Conservation (phyloP, 2,797 vertebrate genomes). For the Babyrousa celebensis region DNA sequence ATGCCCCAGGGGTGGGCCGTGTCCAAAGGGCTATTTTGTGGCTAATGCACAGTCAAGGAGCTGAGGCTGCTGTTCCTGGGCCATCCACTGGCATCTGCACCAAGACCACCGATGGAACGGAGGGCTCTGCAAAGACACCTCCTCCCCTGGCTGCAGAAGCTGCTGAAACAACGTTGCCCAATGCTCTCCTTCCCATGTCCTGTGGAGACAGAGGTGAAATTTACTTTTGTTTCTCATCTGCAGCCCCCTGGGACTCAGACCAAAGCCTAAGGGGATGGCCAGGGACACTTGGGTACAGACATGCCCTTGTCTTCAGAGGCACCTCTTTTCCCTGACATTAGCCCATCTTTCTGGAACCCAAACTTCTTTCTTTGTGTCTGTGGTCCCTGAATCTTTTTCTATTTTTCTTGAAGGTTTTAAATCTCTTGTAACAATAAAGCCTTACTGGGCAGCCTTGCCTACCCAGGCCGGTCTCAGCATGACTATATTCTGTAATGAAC, state of each 20-base stretch:
- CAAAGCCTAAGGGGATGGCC: background rate
- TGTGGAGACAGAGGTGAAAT: background rate
- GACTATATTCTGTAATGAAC: background rate
- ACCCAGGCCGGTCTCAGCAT: background rate
- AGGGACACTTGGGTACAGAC: background rate
- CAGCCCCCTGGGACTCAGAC: background rate
- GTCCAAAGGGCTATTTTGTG: background rate
- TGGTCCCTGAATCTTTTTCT: background rate
- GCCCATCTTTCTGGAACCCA: background rate
- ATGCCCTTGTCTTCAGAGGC: background rate
- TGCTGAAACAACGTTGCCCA: background rate
- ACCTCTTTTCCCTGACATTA: background rate
- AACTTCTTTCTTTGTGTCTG: background rate
- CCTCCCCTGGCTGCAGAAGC: background rate
- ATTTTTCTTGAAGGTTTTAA: slow-evolving; percentile 15
- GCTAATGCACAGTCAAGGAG: background rate
- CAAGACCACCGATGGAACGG: background rate
- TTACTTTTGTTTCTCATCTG: background rate
- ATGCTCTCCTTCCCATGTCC: background rate
- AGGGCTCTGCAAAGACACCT: background rate
- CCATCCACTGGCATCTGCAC: background rate
- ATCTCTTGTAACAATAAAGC: background rate
- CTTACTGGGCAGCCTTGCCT: background rate
- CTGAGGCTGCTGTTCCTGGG: background rate
- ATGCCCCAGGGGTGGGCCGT: background rate